These are phyloP conservation scores for Scaptomyza tumidula DNA, from an alignment of 2,888 invertebrate genomes.

Conservation along the genomic window DNA sequence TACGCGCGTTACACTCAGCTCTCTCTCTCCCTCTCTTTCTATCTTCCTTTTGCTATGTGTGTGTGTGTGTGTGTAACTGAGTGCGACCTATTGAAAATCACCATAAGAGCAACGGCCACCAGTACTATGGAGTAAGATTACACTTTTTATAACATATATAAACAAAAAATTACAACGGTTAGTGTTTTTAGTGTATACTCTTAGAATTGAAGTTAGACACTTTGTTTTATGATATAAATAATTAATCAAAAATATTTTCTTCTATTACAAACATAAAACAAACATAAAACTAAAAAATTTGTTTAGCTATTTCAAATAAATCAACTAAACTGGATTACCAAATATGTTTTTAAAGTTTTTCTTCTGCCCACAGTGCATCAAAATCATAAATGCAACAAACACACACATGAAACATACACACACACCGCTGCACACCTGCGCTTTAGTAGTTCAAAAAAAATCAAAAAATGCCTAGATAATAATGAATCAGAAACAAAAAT, in stretches of 20 bases:
- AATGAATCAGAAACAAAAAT: slow-evolving; percentile 28
- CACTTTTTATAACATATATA: not conserved
- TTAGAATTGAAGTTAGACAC: no score
- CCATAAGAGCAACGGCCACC: slow-evolving; percentile 1
- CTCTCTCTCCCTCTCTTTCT: slow-evolving; percentile 1
- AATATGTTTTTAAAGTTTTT: not conserved
- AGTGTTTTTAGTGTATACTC: not conserved
- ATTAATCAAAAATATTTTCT: no score
- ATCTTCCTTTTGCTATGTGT: not conserved
- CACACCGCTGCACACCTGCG: slow-evolving; percentile 7
- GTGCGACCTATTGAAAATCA: slow-evolving; percentile 1
- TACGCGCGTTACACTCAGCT: slow-evolving; percentile 10
- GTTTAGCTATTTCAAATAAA: no score
- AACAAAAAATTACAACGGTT: not conserved
- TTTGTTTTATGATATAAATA: no score
- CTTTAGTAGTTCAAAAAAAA: not conserved
- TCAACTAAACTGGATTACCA: no score
- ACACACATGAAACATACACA: not conserved
- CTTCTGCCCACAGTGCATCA: not conserved
- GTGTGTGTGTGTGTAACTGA: slow-evolving; percentile 8
- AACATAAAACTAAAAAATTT: no score
- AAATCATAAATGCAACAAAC: not conserved
- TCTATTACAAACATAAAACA: no score
- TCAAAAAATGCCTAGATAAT: slow-evolving; percentile 4
- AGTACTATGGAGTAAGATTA: not conserved